phyloP scores from a whole-genome alignment of 2,113 vertebrate species.

The Crotalus helleri region DNA sequence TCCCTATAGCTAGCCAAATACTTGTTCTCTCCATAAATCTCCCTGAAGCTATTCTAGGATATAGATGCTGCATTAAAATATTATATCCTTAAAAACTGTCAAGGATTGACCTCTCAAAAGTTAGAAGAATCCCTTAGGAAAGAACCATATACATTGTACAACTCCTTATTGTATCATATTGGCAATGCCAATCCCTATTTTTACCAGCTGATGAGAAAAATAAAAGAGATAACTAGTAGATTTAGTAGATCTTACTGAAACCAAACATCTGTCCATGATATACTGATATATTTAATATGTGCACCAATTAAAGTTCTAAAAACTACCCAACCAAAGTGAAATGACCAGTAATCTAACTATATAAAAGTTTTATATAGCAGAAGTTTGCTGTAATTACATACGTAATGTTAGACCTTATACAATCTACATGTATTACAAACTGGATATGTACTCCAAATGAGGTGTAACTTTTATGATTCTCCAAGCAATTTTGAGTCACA shows the following conservation, averaged over 20 bases:
- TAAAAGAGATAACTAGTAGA: background rate
- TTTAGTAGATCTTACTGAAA: background rate
- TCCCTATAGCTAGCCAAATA: background rate
- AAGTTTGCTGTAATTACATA: background rate
- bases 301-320: background rate
- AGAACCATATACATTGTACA: background rate
- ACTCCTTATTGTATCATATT: background rate
- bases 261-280: background rate
- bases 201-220: background rate
- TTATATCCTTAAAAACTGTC: background rate
- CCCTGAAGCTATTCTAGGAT: background rate
- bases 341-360: too few relatives aligned
- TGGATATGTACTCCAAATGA: background rate
- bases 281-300: background rate
- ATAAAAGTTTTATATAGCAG: background rate
- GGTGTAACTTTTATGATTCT: background rate
- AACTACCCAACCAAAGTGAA: background rate
- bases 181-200: background rate
- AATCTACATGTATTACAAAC: background rate
- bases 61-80: background rate
- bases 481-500: background rate
- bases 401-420: background rate
- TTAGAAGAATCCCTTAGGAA: background rate
- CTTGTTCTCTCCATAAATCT: background rate
- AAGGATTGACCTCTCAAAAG: background rate